Evolutionary conservation across 2,797 vertebrate genomes (phyloP), one percentile per base, ranked within the genome.

Genomic region (Cossypha polioptera): DNA sequence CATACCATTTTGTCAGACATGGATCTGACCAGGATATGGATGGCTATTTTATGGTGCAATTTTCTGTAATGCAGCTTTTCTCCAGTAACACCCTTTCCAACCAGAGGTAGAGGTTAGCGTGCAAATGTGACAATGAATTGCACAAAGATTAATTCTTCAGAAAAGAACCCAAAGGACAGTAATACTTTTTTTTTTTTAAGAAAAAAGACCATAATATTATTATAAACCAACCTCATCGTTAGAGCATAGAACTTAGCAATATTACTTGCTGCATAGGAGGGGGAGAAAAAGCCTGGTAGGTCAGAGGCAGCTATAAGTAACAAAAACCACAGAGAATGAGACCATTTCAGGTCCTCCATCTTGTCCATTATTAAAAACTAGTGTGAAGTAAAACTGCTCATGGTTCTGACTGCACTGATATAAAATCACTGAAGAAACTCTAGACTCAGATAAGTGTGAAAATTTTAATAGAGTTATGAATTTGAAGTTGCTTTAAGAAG

Each of bases 21-120:
- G 92, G 85, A 68, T 94, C 87, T 94, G 86, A 94, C 92, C 88
- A 89, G 92, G 88, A 92, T 87, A 85, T 35, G 79, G 72, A 92
- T 79, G 91, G 68, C 43, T 94, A 91, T 94, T 93, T 91, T 95
- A 96, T 92, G 94, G 85, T 94, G 53, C 72, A 87, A 95, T 96
- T 96, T 96, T 92, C 89, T 95, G 83, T 92, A 92, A 92, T 53
- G 78, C 61, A 88, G 48, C 53, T 53, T 90, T 92, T 96, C 91
- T 94, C 42, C 82, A 86, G 16, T 38, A 71, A 74, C 53, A 86
- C 42, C 43, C 19, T 91, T 88, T 75, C 88, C 54, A 78, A 54
- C 22, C 69, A 77, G 75, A 92, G 61, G 20, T 5, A 85, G 78
- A 88, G 26, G 42, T 62, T 51, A 94, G 72, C 8, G 16, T 92